A percentile compares a stretch with the other conserved stretches of the same genome.
phyloP scores from a whole-genome alignment of 2,113 vertebrate genomes.

The Pterocles burchelli region DNA sequence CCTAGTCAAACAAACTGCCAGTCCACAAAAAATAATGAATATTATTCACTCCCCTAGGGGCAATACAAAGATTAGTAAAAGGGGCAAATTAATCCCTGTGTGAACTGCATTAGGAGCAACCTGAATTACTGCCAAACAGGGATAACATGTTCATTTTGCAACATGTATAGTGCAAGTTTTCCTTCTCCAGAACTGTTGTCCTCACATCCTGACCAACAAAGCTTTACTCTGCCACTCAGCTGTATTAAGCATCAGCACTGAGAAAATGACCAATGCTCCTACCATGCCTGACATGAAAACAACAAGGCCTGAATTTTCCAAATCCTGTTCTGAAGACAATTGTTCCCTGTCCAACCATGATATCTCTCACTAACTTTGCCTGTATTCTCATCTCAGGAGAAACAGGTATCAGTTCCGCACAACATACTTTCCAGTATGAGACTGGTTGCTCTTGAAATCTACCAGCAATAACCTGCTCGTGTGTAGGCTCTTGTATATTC shows the following conservation, averaged over 20 bases:
- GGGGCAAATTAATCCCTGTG: background rate
- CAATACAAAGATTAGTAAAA: background rate
- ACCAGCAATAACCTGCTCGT: background rate
- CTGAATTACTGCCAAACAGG: background rate
- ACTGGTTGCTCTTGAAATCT: background rate
- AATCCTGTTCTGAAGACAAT: background rate
- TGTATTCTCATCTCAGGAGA: background rate
- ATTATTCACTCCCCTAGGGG: background rate
- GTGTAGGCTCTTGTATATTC: background rate
- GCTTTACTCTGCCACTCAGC: background rate
- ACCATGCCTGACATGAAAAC: background rate
- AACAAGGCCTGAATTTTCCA: background rate
- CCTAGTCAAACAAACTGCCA: background rate
- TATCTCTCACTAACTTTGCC: background rate
- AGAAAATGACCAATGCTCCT: background rate
- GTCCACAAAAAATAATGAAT: background rate
- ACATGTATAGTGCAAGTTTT: background rate
- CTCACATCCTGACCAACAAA: background rate
- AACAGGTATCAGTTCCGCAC: background rate
- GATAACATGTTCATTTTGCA: background rate
- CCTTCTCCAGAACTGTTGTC: background rate
- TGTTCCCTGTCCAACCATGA: background rate
- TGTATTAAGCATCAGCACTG: background rate
- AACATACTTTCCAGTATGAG: background rate
- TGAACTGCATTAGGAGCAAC: accelerated